Percentiles rank a stretch among this genome's conserved stretches.
phyloP scores from a whole-genome alignment of 2,888 invertebrate genomes.

The Mylabris sibirica region DNA sequence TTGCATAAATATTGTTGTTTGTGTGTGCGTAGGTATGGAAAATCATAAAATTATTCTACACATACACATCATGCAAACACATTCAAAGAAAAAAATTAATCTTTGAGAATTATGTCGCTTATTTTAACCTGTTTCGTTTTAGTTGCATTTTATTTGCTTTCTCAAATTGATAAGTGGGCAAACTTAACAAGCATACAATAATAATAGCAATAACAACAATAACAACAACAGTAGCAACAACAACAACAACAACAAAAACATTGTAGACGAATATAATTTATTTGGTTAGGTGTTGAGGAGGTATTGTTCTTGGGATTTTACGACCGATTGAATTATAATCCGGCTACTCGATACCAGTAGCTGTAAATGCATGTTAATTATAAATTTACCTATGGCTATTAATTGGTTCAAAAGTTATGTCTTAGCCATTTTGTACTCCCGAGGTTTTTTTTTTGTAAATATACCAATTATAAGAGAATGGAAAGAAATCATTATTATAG shows the following conservation, averaged over 20 bases:
- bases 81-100: background rate
- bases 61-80: too few relatives aligned
- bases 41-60: background rate
- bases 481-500: background rate
- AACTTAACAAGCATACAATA: background rate
- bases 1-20: background rate
- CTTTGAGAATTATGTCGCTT: background rate
- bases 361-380: slow-evolving; percentile 7
- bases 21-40: background rate
- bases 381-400: background rate
- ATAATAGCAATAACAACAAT: background rate
- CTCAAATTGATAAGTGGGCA: background rate
- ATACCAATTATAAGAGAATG: background rate
- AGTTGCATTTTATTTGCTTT: background rate
- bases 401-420: slow-evolving; percentile 7
- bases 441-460: background rate
- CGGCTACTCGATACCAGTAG: background rate
- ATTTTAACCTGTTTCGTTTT: background rate
- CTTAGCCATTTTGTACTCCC: background rate
- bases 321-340: slow-evolving; percentile 10
- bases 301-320: slow-evolving; percentile 7
- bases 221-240: too few relatives aligned
- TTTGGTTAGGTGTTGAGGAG: slow-evolving; percentile 10
- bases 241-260: background rate
- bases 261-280: slow-evolving; percentile 4